phyloP scores from a whole-genome alignment of 2,888 invertebrate genomes.

The Drepanosiphum platanoidis region DNA sequence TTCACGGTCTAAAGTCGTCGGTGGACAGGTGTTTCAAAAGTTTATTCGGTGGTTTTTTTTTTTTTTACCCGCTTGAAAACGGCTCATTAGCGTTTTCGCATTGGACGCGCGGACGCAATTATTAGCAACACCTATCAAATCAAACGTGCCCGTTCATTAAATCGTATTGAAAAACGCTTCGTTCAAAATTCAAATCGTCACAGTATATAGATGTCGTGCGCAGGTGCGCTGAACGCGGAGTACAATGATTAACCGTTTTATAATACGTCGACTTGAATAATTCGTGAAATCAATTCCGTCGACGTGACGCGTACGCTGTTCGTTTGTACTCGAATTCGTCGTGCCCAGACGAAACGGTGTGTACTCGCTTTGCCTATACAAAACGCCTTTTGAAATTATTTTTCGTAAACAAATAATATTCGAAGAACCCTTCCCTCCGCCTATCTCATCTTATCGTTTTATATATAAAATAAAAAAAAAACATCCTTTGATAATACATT shows the following conservation, averaged over 20 bases:
- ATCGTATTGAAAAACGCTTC: neutral
- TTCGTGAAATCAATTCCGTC: neutral
- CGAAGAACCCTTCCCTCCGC: too few relatives aligned
- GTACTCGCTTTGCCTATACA: constrained; percentile 11
- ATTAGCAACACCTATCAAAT: neutral
- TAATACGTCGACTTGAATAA: neutral
- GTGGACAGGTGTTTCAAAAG: neutral
- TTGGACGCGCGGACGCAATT: neutral
- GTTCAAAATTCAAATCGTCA: neutral
- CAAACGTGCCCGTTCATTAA: too few relatives aligned
- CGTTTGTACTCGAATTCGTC: too few relatives aligned
- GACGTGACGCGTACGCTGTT: too few relatives aligned
- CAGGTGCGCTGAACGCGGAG: too few relatives aligned
- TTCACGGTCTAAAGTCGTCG: neutral
- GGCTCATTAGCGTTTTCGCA: neutral
- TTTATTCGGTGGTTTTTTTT: constrained; percentile 11
- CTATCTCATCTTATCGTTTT: too few relatives aligned
- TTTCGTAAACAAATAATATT: neutral
- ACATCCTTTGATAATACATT: too few relatives aligned
- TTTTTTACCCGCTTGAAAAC: too few relatives aligned
- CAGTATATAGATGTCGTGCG: neutral
- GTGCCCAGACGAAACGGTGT: neutral
- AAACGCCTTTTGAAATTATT: neutral
- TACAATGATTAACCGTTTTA: too few relatives aligned
- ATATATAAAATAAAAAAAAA: too few relatives aligned